Evolutionary conservation across 2,797 vertebrate genomes (phyloP).

Genomic region (Phoeniculus purpureus): DNA sequence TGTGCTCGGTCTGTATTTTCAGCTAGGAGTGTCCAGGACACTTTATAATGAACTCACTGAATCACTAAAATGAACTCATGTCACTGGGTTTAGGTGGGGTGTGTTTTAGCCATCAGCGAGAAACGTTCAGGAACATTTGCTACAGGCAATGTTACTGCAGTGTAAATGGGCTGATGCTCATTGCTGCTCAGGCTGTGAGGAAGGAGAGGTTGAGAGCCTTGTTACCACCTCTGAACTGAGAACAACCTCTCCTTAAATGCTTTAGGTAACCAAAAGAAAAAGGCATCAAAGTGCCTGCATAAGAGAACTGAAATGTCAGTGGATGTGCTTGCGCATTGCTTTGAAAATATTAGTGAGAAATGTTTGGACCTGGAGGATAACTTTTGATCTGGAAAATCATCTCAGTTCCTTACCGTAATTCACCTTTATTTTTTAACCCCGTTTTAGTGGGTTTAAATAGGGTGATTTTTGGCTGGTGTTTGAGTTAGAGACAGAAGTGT

Average conservation of each 20-base stretch:
- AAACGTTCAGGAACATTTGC: background rate
- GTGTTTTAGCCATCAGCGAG: fast-evolving
- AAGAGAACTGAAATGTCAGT: background rate
- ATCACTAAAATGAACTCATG: background rate
- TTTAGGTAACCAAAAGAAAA: background rate
- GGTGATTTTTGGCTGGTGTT: background rate
- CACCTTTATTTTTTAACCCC: background rate
- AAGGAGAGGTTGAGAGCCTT: background rate
- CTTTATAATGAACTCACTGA: background rate
- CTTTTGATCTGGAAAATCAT: background rate
- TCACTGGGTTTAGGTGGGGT: background rate
- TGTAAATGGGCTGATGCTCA: background rate
- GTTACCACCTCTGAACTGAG: background rate
- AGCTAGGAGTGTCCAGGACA: background rate
- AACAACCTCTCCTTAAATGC: background rate
- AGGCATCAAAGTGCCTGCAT: background rate
- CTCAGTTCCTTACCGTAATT: background rate
- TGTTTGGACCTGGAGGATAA: background rate
- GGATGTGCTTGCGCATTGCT: background rate
- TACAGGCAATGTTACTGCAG: background rate
- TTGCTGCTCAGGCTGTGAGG: background rate
- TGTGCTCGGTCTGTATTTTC: background rate
- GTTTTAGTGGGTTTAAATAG: background rate
- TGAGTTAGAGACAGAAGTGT: background rate
- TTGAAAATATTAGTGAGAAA: background rate